phyloP scores from a whole-genome alignment of 1,140 invertebrate species.

The Eumaeus atala region DNA sequence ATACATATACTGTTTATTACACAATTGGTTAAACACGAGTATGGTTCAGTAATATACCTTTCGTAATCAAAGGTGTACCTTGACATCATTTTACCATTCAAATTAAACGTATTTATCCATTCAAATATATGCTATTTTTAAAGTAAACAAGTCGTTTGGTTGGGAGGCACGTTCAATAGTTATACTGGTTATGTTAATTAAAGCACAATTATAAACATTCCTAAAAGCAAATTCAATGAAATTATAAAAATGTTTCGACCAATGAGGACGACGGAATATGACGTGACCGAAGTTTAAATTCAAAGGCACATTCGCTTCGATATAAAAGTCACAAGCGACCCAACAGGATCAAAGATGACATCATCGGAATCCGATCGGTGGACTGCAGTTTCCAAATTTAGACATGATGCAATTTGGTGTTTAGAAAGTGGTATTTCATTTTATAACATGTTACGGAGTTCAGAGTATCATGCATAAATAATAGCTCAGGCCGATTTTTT shows the following conservation, averaged over 20 bases:
- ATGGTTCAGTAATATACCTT: too few species aligned
- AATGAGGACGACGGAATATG: not conserved
- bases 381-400: slow-evolving; percentile 8
- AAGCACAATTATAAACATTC: slow-evolving; percentile 4
- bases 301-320: not conserved
- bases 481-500: too few species aligned
- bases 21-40: too few species aligned
- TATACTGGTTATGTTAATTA: slow-evolving; percentile 1
- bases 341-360: slow-evolving; percentile 10
- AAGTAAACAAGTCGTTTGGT: not conserved
- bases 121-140: slow-evolving; percentile 4
- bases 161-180: not conserved
- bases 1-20: too few species aligned
- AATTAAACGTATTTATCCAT: not conserved
- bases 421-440: slow-evolving; percentile 11
- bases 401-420: slow-evolving; percentile 18
- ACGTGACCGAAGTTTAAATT: not conserved
- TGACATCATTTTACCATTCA: not conserved
- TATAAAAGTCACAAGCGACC: not conserved
- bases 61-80: not conserved
- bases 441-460: slow-evolving; percentile 2
- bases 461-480: not conserved
- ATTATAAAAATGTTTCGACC: not conserved
- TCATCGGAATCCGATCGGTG: slow-evolving; percentile 6
- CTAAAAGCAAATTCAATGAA: not conserved